Base-by-base conservation (phyloP, 2,888 invertebrate species). In the Parthenolecanium corni region DNA sequence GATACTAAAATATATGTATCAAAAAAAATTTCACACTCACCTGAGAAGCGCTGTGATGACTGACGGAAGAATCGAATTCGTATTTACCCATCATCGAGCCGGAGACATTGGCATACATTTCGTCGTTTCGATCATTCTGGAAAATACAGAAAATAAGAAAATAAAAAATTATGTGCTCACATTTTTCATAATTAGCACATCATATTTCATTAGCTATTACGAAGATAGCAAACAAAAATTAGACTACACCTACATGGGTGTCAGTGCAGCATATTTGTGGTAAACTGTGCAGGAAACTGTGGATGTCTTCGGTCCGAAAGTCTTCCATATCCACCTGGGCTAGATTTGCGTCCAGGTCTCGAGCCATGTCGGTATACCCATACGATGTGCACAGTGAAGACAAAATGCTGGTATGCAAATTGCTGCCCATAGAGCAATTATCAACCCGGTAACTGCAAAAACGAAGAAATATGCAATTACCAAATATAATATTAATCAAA, bases 271-370 rank as follows among this genome's bases (percentile, higher is more conserved):
- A 81, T 79, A 80, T 84, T 69, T 83, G 83, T 63, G 86, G 86
- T 71, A 86, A 76, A 72, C 85, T 84, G 68, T 87, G 85, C 67
- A 92, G 80, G 70, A 90, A 78, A 68, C 88, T 87, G 72, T 89
- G 89, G 70, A 93, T 92, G 72, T 93, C 92, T 75, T 91, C 88
- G 21, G 90, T 87, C 68, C 86, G 82, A 76, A 92, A 92, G 74
- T 89, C 89, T 75, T 93, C 92, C 86, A 93, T 93, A 75, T 93
- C 93, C 64, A 91, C 90, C 76, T 93, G 90, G 46, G 93, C 93
- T 71, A 93, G 80, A 75, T 92, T 92, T 66, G 90, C 91, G 76
- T 93, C 92, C 76, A 92, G 80, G 74, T 91, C 89, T 73, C 88
- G 81, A 42, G 90, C 84, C 71, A 91, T 77, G 72, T 88, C 88